Evolutionary conservation across 2,888 invertebrate genomes (phyloP).

Genomic region (Noctua fimbriata): DNA sequence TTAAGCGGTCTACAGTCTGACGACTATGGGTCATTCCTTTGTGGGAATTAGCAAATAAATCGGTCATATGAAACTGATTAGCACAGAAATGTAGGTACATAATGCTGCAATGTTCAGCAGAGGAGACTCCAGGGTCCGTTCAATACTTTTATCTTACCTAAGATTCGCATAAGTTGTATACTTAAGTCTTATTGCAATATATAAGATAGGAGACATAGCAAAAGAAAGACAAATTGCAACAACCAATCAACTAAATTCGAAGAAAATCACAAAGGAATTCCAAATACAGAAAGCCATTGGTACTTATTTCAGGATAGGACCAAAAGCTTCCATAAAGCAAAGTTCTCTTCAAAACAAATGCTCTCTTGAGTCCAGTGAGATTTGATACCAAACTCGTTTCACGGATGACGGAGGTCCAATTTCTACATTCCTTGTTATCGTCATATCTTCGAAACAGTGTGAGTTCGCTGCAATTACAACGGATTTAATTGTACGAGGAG

Average conservation of each 20-base stretch:
- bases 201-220: background rate
- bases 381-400: slow-evolving; percentile 59
- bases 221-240: background rate
- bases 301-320: slow-evolving; percentile 16
- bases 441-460: slow-evolving; percentile 50
- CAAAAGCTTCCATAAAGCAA: slow-evolving; percentile 15
- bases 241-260: background rate
- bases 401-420: slow-evolving; percentile 52
- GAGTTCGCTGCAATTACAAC: slow-evolving; percentile 51
- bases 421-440: slow-evolving; percentile 58
- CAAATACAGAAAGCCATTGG: slow-evolving; percentile 9
- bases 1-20: slow-evolving; percentile 40
- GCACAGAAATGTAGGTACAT: background rate
- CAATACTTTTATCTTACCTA: background rate
- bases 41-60: slow-evolving; percentile 25
- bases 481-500: slow-evolving; percentile 13
- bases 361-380: slow-evolving; percentile 33
- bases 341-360: slow-evolving; percentile 26
- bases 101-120: background rate
- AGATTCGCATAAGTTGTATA: background rate
- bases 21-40: slow-evolving; percentile 23
- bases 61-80: slow-evolving; percentile 1
- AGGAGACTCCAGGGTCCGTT: background rate
- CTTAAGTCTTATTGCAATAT: background rate
- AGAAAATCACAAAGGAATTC: background rate